These are phyloP conservation scores for Thymallus thymallus DNA, from an alignment of 2,113 vertebrate species.

Conservation along the genomic window DNA sequence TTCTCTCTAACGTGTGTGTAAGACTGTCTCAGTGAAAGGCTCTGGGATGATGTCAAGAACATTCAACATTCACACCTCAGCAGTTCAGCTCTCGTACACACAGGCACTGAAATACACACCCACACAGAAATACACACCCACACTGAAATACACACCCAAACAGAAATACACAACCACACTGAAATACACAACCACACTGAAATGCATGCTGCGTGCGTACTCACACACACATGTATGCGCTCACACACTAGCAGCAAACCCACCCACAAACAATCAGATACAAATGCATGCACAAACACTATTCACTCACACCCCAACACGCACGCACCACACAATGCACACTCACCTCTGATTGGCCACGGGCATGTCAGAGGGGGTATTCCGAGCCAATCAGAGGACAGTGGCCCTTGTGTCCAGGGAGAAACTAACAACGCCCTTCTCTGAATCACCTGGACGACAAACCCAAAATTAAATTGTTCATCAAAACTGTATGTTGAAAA, in stretches of 20 bases:
- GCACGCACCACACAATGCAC: constrained; percentile 49
- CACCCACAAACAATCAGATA: background rate
- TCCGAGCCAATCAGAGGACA: constrained; percentile 81
- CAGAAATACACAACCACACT: too few species aligned
- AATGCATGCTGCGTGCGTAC: background rate
- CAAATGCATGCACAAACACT: constrained; percentile 11
- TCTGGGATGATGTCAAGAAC: constrained; percentile 27
- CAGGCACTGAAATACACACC: background rate
- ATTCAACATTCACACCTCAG: constrained; percentile 34
- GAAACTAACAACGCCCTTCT: constrained; percentile 66
- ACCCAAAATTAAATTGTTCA: constrained; percentile 48
- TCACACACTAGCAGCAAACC: background rate
- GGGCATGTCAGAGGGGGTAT: constrained; percentile 78
- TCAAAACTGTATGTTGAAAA: too few species aligned
- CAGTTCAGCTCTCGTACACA: background rate
- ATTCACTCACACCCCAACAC: constrained; percentile 1
- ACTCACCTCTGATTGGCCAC: constrained; percentile 83
- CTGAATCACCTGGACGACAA: constrained; percentile 74
- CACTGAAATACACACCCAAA: constrained; percentile 2
- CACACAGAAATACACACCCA: background rate
- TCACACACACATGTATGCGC: too few species aligned
- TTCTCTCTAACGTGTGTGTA: too few species aligned
- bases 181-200: constrained; percentile 8
- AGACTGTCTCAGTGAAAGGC: background rate
- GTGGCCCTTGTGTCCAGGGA: constrained; percentile 73